Conservation (phyloP, 2,888 invertebrate species). For the Lepidochitona cinerea region DNA sequence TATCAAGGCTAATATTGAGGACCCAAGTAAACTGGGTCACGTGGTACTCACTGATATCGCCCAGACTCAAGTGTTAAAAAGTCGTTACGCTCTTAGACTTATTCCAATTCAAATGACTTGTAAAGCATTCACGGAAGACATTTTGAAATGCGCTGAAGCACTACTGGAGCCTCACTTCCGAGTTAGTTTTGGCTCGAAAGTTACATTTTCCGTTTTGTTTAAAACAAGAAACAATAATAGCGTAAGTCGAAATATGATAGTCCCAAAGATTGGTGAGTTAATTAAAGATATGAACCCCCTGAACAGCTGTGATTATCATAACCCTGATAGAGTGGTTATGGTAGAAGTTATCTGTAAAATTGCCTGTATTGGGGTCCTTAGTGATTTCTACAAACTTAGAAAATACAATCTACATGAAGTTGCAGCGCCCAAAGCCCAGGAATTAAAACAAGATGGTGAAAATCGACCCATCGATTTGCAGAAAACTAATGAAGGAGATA, state of each 20-base stretch:
- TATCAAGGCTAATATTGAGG: constrained; percentile 81
- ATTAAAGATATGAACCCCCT: constrained; percentile 78
- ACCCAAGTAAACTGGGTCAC: constrained; percentile 82
- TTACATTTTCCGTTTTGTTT: constrained; percentile 52
- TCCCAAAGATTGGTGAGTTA: constrained; percentile 79
- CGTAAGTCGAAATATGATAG: constrained; percentile 77
- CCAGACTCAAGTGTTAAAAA: constrained; percentile 79
- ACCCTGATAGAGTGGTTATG: constrained; percentile 82
- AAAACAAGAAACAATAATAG: constrained; percentile 62
- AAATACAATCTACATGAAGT: constrained; percentile 88
- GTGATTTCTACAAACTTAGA: constrained; percentile 82
- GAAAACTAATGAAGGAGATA: too few relatives aligned
- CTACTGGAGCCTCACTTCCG: constrained; percentile 82
- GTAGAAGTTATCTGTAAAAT: constrained; percentile 87
- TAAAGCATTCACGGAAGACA: constrained; percentile 82
- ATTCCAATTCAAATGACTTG: constrained; percentile 87
- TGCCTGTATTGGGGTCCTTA: constrained; percentile 85
- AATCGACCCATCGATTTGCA: too few relatives aligned
- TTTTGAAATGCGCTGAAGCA: constrained; percentile 78
- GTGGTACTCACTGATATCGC: constrained; percentile 82
- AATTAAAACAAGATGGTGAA: too few relatives aligned
- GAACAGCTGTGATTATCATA: constrained; percentile 82
- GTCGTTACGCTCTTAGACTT: constrained; percentile 83
- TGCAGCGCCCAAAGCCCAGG: too few relatives aligned
- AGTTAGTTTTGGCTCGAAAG: constrained; percentile 36